These are phyloP conservation scores for Cossypha caffra DNA, from an alignment of 2,797 vertebrate species.

Conservation along the genomic window DNA sequence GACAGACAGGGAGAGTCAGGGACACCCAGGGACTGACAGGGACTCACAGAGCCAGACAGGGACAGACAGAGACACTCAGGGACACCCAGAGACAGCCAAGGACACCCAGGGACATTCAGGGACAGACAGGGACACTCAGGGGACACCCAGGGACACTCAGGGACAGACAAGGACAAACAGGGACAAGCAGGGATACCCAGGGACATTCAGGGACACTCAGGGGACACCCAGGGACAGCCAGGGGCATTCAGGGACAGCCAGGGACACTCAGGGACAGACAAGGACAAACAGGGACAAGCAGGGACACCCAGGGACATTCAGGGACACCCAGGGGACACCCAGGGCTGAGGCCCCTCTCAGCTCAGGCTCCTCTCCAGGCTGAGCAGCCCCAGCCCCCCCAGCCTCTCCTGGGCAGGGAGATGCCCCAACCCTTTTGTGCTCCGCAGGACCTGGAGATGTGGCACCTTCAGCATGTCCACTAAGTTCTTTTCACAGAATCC, in stretches of 20 bases:
- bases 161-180: fast-evolving
- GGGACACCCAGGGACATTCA: fast-evolving
- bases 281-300: fast-evolving
- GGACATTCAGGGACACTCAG: fast-evolving
- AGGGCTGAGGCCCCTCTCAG: neutral
- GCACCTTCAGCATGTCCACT: fast-evolving
- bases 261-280: fast-evolving
- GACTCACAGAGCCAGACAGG: fast-evolving
- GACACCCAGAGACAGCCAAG: neutral
- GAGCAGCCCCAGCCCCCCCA: neutral
- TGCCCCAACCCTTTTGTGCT: neutral
- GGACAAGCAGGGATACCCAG: fast-evolving
- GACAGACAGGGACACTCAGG: too few relatives aligned
- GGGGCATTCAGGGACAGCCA: fast-evolving
- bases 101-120: neutral
- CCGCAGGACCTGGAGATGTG: neutral
- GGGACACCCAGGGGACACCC: fast-evolving
- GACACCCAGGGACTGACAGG: too few relatives aligned
- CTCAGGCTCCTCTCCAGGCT: neutral
- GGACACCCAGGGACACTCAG: neutral
- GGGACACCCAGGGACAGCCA: too few relatives aligned
- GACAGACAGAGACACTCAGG: too few relatives aligned
- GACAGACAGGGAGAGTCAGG: too few relatives aligned
- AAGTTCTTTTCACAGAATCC: neutral
- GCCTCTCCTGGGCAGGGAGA: fast-evolving